Evolutionary conservation across 2,888 invertebrate species (phyloP).

Genomic region (Rhagium mordax): DNA sequence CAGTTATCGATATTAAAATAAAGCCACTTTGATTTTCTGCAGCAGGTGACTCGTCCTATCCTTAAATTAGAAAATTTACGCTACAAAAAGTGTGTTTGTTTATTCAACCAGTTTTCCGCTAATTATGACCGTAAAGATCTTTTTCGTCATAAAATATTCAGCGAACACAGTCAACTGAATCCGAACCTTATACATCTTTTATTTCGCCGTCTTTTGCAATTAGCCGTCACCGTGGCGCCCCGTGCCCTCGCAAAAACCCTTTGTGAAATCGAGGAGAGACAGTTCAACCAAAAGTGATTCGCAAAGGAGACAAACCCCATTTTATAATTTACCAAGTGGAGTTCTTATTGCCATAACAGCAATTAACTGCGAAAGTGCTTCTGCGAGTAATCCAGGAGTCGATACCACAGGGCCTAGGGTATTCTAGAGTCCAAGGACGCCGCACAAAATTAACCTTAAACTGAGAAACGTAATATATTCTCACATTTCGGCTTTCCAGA

Average conservation of each 20-base stretch:
- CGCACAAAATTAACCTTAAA: background rate
- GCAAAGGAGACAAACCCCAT: conserved; percentile 16
- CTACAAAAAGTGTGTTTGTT: background rate
- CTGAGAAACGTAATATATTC: conserved; percentile 23
- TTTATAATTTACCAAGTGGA: conserved; percentile 37
- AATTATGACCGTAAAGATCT: background rate
- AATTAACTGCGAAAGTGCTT: conserved; percentile 36
- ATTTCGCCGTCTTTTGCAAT: background rate
- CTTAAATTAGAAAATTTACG: background rate
- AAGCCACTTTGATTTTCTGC: no score
- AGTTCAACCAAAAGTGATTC: conserved; percentile 5
- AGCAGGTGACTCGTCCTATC: no score
- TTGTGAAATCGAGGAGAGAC: conserved; percentile 19
- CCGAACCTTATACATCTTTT: conserved; percentile 1
- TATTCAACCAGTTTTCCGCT: background rate
- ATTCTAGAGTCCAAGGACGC: background rate
- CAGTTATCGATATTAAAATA: no score
- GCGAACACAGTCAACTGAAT: background rate
- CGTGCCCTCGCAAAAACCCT: background rate
- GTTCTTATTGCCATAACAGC: conserved; percentile 36
- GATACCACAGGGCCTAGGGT: background rate
- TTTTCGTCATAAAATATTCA: background rate
- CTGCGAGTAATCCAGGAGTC: conserved; percentile 2
- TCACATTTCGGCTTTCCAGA: background rate
- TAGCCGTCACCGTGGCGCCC: conserved; percentile 6